phyloP scores from a whole-genome alignment of 92 coral and sea anemone genomes.

The Virgularia gustaviana region DNA sequence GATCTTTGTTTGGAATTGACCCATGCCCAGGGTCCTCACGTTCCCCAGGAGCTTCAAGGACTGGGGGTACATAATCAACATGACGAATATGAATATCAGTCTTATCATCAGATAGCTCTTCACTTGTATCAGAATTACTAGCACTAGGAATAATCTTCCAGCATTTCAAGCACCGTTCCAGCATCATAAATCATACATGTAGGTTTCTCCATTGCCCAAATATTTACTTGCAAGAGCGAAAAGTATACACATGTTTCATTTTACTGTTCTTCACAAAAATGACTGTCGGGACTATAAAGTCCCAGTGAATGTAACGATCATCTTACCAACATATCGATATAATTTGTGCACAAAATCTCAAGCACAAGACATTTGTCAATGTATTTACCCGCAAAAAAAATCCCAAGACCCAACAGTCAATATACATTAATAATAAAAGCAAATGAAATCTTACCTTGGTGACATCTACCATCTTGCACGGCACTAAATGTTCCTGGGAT shows the following conservation, averaged over 20 bases:
- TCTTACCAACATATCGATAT: neutral
- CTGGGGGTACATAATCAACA: slow-evolving; percentile 6
- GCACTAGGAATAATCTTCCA: slow-evolving; percentile 48
- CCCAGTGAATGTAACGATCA: neutral
- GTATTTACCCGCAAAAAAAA: neutral
- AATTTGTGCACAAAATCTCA: neutral
- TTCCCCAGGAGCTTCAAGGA: too few relatives aligned
- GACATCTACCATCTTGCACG: neutral
- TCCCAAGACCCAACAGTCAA: neutral
- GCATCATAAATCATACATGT: slow-evolving; percentile 4
- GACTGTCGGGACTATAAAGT: slow-evolving; percentile 7
- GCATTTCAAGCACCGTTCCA: slow-evolving; percentile 32
- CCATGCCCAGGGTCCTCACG: too few relatives aligned
- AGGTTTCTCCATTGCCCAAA: slow-evolving; percentile 1
- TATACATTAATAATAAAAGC: neutral
- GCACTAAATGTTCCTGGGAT: neutral
- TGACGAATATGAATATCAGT: slow-evolving; percentile 1
- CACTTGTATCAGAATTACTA: slow-evolving; percentile 33
- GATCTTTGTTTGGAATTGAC: too few relatives aligned
- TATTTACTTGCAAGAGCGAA: too few relatives aligned
- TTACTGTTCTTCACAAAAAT: neutral
- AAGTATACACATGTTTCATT: too few relatives aligned
- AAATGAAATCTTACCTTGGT: neutral
- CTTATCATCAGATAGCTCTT: slow-evolving; percentile 34
- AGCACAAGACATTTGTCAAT: neutral